Percentiles rank a stretch among this genome's conserved stretches.
Evolutionary conservation across 2,888 invertebrate genomes (phyloP).

Genomic region (Timema podura): DNA sequence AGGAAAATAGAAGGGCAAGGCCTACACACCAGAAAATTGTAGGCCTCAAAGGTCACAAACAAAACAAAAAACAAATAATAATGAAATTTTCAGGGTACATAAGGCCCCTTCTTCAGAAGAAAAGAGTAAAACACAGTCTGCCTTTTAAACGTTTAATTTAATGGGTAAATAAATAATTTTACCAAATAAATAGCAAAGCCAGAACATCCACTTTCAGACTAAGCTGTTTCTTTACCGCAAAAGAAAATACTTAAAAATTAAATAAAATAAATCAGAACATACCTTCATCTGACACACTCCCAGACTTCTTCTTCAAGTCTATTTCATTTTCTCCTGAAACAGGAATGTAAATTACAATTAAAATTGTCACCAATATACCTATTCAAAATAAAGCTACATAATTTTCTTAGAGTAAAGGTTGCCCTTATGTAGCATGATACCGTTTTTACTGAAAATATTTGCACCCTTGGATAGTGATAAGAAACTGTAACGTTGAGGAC

Average conservation of each 20-base stretch:
- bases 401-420: no score
- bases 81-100: neutral
- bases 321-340: constrained; percentile 38
- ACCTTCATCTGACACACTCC: constrained; percentile 39
- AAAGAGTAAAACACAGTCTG: no score
- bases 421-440: no score
- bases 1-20: no score
- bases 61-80: neutral
- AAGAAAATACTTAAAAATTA: neutral
- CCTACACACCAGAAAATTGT: no score
- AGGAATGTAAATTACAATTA: neutral
- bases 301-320: constrained; percentile 38
- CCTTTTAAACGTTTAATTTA: neutral
- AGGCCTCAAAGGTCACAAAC: no score
- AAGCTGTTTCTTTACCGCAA: neutral
- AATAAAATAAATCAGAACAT: constrained; percentile 22
- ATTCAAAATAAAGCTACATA: no score
- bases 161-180: neutral
- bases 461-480: no score
- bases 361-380: no score
- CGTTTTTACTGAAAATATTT: no score
- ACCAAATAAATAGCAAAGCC: neutral
- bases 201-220: neutral
- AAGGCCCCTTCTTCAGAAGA: neutral
- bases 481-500: no score